These are phyloP conservation scores for Drosophila ohnishii DNA, from an alignment of 1,140 invertebrate genomes.

Conservation along the genomic window DNA sequence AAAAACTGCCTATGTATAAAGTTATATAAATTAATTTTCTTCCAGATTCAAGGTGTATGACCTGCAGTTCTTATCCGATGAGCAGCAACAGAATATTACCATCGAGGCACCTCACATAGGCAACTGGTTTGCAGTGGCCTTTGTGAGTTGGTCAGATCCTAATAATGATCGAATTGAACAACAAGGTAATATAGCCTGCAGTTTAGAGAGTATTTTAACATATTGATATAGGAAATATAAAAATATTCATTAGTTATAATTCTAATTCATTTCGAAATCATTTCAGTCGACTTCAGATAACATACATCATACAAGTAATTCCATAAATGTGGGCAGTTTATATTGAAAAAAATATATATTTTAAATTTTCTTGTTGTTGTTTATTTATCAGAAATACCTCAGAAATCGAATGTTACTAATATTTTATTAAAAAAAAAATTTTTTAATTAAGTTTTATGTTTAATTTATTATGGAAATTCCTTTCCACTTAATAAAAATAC, in stretches of 20 bases:
- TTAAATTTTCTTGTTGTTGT: neutral
- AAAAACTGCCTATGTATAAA: too few species aligned
- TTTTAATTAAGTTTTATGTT: too few species aligned
- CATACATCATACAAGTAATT: neutral
- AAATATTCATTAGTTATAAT: neutral
- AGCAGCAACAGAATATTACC: conserved; percentile 84
- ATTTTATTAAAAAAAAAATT: too few species aligned
- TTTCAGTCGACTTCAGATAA: neutral
- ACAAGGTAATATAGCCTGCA: conserved; percentile 84
- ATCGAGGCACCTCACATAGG: conserved; percentile 88
- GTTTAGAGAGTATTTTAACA: neutral
- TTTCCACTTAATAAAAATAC: neutral
- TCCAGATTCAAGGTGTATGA: conserved; percentile 59
- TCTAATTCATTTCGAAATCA: neutral
- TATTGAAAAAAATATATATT: neutral
- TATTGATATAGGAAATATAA: too few species aligned
- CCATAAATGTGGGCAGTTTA: neutral
- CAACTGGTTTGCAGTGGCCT: conserved; percentile 91
- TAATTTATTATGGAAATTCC: neutral
- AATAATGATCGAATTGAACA: conserved; percentile 88
- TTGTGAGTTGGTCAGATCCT: conserved; percentile 89
- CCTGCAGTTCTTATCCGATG: conserved; percentile 84
- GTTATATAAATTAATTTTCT: neutral
- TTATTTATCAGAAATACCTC: neutral
- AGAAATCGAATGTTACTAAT: too few species aligned